phyloP scores from a whole-genome alignment of 2,888 invertebrate species.

The Zhuqinia jingwanae region DNA sequence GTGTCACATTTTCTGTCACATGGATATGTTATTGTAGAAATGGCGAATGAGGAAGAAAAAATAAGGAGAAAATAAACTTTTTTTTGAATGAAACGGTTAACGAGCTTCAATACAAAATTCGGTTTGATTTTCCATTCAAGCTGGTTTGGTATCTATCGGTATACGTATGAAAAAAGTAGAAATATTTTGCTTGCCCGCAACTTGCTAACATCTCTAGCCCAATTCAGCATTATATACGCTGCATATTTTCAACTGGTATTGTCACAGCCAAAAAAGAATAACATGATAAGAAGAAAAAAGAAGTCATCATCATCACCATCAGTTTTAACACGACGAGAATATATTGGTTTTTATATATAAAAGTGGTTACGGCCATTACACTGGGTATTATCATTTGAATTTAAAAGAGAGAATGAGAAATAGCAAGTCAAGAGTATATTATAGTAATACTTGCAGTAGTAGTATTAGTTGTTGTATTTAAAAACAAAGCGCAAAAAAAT shows the following conservation, averaged over 20 bases:
- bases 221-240: background rate
- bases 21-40: background rate
- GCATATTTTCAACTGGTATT: conserved; percentile 8
- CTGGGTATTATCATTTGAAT: background rate
- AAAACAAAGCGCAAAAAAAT: conserved; percentile 20
- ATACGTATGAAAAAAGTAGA: no score
- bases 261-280: conserved; percentile 13
- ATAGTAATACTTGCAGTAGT: no score
- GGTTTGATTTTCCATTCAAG: no score
- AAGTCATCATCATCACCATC: background rate
- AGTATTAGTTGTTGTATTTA: background rate
- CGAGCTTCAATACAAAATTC: background rate
- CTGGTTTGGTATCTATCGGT: background rate
- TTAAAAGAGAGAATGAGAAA: no score
- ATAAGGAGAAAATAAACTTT: background rate
- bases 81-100: background rate
- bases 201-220: background rate
- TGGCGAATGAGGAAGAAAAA: conserved; percentile 11
- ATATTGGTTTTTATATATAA: background rate
- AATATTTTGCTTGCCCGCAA: no score
- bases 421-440: no score
- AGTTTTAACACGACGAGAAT: background rate
- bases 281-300: conserved; percentile 1
- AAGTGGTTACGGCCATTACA: background rate
- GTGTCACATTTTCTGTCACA: background rate